phyloP scores from a whole-genome alignment of 1,140 invertebrate species.

The Drosophila asahinai region DNA sequence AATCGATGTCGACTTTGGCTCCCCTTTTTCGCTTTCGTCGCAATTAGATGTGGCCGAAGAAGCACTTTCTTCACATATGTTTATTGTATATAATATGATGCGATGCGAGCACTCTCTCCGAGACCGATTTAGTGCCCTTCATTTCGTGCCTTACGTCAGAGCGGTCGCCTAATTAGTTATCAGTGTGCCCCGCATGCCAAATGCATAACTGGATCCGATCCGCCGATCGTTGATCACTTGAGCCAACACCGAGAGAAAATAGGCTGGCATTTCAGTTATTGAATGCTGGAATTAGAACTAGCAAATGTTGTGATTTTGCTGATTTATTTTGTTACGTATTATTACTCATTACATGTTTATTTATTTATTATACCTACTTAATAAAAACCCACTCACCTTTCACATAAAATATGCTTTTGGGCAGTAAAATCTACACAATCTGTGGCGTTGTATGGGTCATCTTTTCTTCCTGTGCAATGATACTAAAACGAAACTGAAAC shows the following conservation, averaged over 20 bases:
- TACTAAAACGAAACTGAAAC: conserved; percentile 29
- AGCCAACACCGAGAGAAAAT: conserved; percentile 20
- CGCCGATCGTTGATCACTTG: conserved; percentile 32
- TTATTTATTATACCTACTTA: neutral
- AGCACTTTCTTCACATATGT: conserved; percentile 23
- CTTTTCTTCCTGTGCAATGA: conserved; percentile 16
- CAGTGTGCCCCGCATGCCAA: conserved; percentile 45
- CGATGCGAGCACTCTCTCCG: conserved; percentile 15
- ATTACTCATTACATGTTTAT: neutral
- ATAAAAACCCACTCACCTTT: neutral
- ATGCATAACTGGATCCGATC: conserved; percentile 49
- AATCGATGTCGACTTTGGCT: conserved; percentile 10
- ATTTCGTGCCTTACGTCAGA: conserved; percentile 33
- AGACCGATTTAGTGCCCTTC: conserved; percentile 34
- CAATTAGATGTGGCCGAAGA: conserved; percentile 38
- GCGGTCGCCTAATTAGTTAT: conserved; percentile 44
- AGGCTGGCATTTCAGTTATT: neutral
- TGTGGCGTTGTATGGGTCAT: neutral
- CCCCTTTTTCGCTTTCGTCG: conserved; percentile 11
- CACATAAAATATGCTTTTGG: too few species aligned
- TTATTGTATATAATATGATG: neutral
- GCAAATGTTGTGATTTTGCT: neutral
- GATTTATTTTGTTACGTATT: neutral
- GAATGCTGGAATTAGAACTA: neutral
- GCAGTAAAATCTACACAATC: neutral